These are phyloP conservation scores for Butorides virescens DNA, from an alignment of 2,113 vertebrate genomes.

Conservation along the genomic window DNA sequence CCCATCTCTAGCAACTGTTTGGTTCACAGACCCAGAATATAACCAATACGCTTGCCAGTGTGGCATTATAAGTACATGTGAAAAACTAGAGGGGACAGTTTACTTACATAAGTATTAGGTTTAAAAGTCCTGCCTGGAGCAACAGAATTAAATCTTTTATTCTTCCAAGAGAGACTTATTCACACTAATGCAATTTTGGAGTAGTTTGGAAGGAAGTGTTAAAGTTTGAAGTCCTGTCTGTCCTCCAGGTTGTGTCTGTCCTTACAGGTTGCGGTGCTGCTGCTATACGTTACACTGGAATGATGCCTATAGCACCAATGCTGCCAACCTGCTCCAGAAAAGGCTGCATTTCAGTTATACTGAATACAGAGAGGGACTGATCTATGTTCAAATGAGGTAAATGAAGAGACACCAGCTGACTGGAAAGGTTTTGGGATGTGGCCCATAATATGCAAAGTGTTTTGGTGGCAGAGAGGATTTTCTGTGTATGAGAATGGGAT, in stretches of 20 bases:
- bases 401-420: background rate
- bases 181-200: background rate
- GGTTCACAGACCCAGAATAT: background rate
- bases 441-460: background rate
- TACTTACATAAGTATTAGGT: background rate
- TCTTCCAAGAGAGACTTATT: background rate
- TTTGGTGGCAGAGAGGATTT: background rate
- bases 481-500: background rate
- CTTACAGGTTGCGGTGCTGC: fast-evolving
- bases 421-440: background rate
- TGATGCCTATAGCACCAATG: fast-evolving
- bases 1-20: background rate
- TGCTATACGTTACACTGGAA: background rate
- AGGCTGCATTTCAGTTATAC: background rate
- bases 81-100: background rate
- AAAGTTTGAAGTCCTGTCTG: background rate
- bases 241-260: background rate
- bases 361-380: background rate
- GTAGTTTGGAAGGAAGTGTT: background rate
- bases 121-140: conserved; percentile 5
- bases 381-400: background rate
- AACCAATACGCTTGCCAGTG: background rate
- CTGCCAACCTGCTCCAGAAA: background rate
- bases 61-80: background rate
- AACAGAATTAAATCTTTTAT: background rate